Percentiles rank a stretch among this genome's conserved stretches.
Conservation (phyloP, 2,888 invertebrate species). For the Nasonia oneida region DNA sequence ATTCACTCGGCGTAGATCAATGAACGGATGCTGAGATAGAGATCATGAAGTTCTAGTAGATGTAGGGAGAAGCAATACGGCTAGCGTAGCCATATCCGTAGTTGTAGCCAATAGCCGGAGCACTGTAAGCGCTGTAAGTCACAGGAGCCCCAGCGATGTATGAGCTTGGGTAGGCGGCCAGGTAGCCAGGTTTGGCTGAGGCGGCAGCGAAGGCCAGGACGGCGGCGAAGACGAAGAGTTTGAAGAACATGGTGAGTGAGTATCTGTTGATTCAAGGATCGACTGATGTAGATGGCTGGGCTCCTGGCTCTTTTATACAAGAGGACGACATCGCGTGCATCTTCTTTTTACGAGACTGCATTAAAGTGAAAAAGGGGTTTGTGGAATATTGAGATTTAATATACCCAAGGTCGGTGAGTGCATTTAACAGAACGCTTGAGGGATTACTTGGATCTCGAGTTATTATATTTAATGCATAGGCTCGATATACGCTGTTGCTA, state of each 20-base stretch:
- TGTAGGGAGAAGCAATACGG: not conserved
- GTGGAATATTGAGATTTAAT: not conserved
- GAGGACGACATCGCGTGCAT: not conserved
- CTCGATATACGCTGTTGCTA: too few species aligned
- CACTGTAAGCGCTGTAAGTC: not conserved
- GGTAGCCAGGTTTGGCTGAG: constrained; percentile 33
- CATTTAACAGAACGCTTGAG: not conserved
- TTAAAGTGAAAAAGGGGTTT: not conserved
- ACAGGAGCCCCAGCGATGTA: not conserved
- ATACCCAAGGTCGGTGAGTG: not conserved
- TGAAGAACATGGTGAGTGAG: constrained; percentile 52
- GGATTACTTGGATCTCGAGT: too few species aligned
- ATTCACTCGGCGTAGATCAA: not conserved
- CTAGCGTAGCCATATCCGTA: not conserved
- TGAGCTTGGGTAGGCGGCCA: constrained; percentile 1
- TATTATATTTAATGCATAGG: too few species aligned
- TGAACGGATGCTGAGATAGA: not conserved
- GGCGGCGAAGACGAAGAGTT: constrained; percentile 50
- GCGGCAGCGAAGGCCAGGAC: constrained; percentile 52
- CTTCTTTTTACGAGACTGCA: not conserved
- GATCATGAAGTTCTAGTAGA: not conserved
- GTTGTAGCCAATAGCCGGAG: not conserved
- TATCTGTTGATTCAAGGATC: constrained; percentile 29
- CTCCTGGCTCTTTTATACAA: constrained; percentile 27
- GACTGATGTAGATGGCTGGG: constrained; percentile 23